phyloP scores from a whole-genome alignment of 1,140 invertebrate genomes.

The Asbolus verrucosus region DNA sequence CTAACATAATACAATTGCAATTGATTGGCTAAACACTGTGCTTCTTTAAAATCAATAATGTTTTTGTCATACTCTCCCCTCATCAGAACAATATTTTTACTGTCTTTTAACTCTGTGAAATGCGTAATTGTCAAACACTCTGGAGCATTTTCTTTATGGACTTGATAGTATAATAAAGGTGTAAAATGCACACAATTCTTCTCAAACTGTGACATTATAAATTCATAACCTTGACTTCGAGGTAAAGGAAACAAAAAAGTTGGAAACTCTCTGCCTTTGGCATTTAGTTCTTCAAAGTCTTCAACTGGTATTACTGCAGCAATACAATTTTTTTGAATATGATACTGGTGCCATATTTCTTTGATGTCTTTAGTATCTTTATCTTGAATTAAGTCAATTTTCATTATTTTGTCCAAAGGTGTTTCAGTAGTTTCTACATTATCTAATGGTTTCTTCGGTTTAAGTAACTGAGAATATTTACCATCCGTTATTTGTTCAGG shows the following conservation, averaged over 20 bases:
- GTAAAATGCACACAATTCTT: slow-evolving; percentile 87
- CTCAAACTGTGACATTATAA: slow-evolving; percentile 84
- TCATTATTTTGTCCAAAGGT: slow-evolving; percentile 80
- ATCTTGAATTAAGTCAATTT: slow-evolving; percentile 80
- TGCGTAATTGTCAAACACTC: slow-evolving; percentile 88
- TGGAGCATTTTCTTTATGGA: slow-evolving; percentile 91
- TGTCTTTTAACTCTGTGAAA: slow-evolving; percentile 82
- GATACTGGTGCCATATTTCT: slow-evolving; percentile 85
- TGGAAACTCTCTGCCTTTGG: slow-evolving; percentile 71
- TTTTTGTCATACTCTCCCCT: slow-evolving; percentile 89
- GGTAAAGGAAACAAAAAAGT: slow-evolving; percentile 88
- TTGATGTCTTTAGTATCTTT: slow-evolving; percentile 81
- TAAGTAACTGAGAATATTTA: slow-evolving; percentile 69
- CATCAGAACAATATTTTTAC: slow-evolving; percentile 88
- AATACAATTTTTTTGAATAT: slow-evolving; percentile 80
- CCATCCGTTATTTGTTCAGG: slow-evolving; percentile 50
- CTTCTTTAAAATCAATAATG: slow-evolving; percentile 80
- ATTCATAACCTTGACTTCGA: slow-evolving; percentile 87
- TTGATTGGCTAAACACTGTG: slow-evolving; percentile 87
- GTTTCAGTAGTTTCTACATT: slow-evolving; percentile 65
- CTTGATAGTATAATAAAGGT: slow-evolving; percentile 86
- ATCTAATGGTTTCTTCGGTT: slow-evolving; percentile 66
- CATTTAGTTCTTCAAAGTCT: slow-evolving; percentile 72
- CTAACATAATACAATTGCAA: slow-evolving; percentile 87
- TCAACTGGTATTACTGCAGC: slow-evolving; percentile 75